phyloP scores from a whole-genome alignment of 2,888 invertebrate species.

The Cryptosula pallasiana region DNA sequence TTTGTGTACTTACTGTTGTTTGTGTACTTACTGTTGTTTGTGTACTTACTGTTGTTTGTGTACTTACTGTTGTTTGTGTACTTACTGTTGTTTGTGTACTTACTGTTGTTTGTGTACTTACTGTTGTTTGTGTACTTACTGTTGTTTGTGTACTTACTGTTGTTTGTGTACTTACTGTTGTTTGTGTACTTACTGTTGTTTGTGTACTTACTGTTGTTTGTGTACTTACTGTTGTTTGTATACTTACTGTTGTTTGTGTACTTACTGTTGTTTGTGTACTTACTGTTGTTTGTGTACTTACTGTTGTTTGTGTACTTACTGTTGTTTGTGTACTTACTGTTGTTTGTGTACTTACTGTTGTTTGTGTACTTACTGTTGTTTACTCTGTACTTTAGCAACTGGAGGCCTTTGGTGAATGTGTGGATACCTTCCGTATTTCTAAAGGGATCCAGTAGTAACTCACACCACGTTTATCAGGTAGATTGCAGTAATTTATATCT shows the following conservation, averaged over 20 bases:
- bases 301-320: background rate
- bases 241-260: background rate
- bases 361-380: background rate
- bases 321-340: background rate
- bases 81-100: background rate
- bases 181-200: background rate
- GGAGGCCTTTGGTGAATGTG: constrained; percentile 64
- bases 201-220: background rate
- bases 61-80: background rate
- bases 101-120: background rate
- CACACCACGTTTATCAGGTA: constrained; percentile 87
- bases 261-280: background rate
- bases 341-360: background rate
- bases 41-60: background rate
- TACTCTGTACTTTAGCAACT: background rate
- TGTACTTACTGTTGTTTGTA: background rate
- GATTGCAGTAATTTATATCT: constrained; percentile 27
- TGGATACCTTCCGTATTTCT: constrained; percentile 85
- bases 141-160: background rate
- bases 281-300: background rate
- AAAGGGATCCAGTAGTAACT: constrained; percentile 64
- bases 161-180: background rate
- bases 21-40: background rate
- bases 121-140: background rate
- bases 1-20: background rate